Evolutionary conservation across 2,113 vertebrate species (phyloP).

Genomic region (Ophthalmolycus amberensis): DNA sequence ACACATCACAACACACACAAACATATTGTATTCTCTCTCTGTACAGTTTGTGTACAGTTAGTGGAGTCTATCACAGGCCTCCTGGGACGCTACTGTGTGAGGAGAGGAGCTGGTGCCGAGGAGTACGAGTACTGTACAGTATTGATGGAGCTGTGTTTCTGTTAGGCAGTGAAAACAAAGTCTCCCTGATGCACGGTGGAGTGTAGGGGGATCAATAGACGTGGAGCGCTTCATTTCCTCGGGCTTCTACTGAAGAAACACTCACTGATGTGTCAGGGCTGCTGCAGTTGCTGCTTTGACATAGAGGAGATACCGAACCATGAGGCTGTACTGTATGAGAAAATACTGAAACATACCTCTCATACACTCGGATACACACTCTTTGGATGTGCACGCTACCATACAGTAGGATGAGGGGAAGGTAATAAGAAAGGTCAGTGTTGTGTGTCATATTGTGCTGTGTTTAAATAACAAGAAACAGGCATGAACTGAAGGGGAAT

Average conservation of each 20-base stretch:
- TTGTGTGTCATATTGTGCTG: slow-evolving; percentile 56
- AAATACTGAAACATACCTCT: slow-evolving; percentile 21
- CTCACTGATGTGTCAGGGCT: slow-evolving; percentile 79
- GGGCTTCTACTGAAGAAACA: slow-evolving; percentile 78
- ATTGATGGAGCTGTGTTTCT: slow-evolving; percentile 83
- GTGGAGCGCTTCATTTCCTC: slow-evolving; percentile 80
- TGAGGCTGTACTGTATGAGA: slow-evolving; percentile 46
- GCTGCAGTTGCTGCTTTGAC: slow-evolving; percentile 75
- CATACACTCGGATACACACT: background rate
- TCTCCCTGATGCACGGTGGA: slow-evolving; percentile 80
- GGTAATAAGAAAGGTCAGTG: slow-evolving; percentile 54
- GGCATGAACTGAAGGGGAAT: slow-evolving; percentile 54
- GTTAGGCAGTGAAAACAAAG: slow-evolving; percentile 84
- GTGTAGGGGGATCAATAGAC: slow-evolving; percentile 83
- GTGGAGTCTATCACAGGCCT: slow-evolving; percentile 81
- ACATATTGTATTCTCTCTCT: slow-evolving; percentile 81
- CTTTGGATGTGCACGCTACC: background rate
- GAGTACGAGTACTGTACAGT: slow-evolving; percentile 77
- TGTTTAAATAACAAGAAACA: slow-evolving; percentile 72
- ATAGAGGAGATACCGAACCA: slow-evolving; percentile 68
- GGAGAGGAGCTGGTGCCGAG: slow-evolving; percentile 72
- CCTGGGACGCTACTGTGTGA: slow-evolving; percentile 76
- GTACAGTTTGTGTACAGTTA: slow-evolving; percentile 80
- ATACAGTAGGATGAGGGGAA: slow-evolving; percentile 31
- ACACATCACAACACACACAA: slow-evolving; percentile 82